Conservation (phyloP, 2,888 invertebrate species). For the Phorcus lineatus region DNA sequence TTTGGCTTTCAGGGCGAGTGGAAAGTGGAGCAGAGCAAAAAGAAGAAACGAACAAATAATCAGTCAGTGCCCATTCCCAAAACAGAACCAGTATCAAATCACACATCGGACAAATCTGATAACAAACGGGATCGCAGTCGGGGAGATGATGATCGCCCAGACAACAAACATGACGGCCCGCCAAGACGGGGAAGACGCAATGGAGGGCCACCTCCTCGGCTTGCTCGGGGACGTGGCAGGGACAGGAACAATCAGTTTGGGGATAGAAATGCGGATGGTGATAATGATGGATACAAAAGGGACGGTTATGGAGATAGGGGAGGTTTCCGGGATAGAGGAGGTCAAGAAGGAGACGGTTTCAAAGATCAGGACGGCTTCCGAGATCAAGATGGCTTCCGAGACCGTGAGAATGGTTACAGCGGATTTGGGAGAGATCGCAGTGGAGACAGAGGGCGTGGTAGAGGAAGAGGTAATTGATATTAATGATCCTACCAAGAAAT, state of each 20-base stretch:
- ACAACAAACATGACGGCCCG: slow-evolving; percentile 50
- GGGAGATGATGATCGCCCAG: slow-evolving; percentile 44
- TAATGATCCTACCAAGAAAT: too few species aligned
- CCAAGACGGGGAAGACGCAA: slow-evolving; percentile 57
- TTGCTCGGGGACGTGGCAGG: slow-evolving; percentile 61
- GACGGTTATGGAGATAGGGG: slow-evolving; percentile 7
- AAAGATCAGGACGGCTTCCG: slow-evolving; percentile 13
- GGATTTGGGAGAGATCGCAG: slow-evolving; percentile 28
- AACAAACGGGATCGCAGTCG: slow-evolving; percentile 45
- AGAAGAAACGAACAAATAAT: slow-evolving; percentile 59
- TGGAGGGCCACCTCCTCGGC: slow-evolving; percentile 63
- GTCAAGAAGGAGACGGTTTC: slow-evolving; percentile 8
- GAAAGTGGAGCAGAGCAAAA: slow-evolving; percentile 64
- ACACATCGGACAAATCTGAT: slow-evolving; percentile 52
- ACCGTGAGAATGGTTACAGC: slow-evolving; percentile 11
- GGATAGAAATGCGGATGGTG: slow-evolving; percentile 28
- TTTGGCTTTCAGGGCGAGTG: slow-evolving; percentile 64
- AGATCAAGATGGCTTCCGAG: slow-evolving; percentile 39
- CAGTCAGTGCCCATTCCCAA: slow-evolving; percentile 40
- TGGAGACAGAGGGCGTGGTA: slow-evolving; percentile 38
- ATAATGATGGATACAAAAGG: slow-evolving; percentile 26
- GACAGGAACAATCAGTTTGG: slow-evolving; percentile 43
- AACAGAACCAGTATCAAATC: slow-evolving; percentile 49
- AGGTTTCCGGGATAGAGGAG: background rate
- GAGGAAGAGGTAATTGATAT: slow-evolving; percentile 32